Evolutionary conservation across 2,888 invertebrate species (phyloP), one percentile per base, ranked within the genome.

Genomic region (Cetonia aurata): DNA sequence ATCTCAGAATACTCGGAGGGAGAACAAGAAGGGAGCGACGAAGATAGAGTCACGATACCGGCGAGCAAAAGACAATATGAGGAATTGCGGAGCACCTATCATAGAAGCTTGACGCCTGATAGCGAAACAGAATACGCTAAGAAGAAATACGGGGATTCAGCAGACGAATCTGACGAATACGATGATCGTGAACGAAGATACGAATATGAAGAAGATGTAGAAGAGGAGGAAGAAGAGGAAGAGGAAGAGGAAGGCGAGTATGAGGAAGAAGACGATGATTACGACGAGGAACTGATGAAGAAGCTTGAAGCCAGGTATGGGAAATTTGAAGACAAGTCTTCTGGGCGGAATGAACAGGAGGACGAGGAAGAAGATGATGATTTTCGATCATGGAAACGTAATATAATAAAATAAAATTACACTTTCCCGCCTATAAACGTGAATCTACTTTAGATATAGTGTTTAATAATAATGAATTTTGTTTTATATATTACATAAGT

Each of bases 351-450:
- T 70, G 78, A 79, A 65, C 86, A 85, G 60, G 87, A 87, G 1
- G 87, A 87, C 71, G 87, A 87, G 68, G 72, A 72, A 42, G 72
- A 71, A n/a, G 74, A 75, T 31, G 70, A 66, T 17, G 50, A 92
- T 86, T 93, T 93, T 81, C 92, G 92, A 62, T 80, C 79, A 72
- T 83, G 83, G 83, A 85, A 84, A 84, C 83, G 84, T 85, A 85
- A 85, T 67, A 41, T 67, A 52, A 50, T 17, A 3, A 52, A 19
- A 52, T 48, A 48, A 17, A 48, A 15, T n/a, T 25, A 25, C 4
- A 37, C 8, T 37, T 1, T 10, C 37, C 37, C 37, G 48, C 12
- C 48, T 46, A 3, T 46, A 10, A 4, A 48, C 17, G 10, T n/a
- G 48, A 48, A 48, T 48, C 17, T n/a, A 4, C 3, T 48, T 10